Conservation (phyloP, 64 coral and sea anemone species). For the Pocillopora verrucosa region DNA sequence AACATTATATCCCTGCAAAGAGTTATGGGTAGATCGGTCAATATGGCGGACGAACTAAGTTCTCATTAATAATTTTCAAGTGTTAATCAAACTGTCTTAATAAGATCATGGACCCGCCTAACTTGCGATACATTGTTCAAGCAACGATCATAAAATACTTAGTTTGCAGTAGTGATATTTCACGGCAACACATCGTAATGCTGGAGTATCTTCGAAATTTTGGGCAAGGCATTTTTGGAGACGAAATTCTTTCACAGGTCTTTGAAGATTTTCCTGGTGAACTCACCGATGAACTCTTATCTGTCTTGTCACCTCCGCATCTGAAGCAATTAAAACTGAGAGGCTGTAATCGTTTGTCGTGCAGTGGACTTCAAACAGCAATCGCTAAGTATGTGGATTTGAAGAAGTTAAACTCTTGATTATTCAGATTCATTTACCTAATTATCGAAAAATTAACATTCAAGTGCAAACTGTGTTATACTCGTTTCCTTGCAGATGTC, state of each 20-base stretch:
- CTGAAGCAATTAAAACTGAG: constrained; percentile 50
- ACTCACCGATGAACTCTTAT: constrained; percentile 48
- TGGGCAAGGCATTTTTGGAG: constrained; percentile 40
- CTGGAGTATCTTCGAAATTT: constrained; percentile 23
- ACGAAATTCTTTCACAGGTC: constrained; percentile 43
- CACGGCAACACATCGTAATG: constrained; percentile 9
- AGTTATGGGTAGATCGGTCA: background rate
- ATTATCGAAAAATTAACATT: background rate
- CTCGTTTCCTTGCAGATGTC: constrained; percentile 43
- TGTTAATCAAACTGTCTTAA: background rate
- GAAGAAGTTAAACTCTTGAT: background rate
- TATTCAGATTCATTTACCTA: background rate
- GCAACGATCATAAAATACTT: constrained; percentile 38
- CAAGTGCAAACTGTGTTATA: too few relatives aligned
- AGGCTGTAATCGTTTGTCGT: constrained; percentile 25
- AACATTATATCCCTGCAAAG: background rate
- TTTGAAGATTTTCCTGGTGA: constrained; percentile 47
- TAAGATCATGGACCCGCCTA: constrained; percentile 36
- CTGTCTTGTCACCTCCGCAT: constrained; percentile 32
- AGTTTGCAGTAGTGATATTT: constrained; percentile 42
- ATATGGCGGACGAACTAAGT: background rate
- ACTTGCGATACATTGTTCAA: constrained; percentile 13
- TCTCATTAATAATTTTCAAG: background rate
- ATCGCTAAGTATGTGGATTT: constrained; percentile 36
- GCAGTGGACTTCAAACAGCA: constrained; percentile 28